Percentiles rank a stretch among this genome's conserved stretches.
Conservation (phyloP, 92 coral and sea anemone species). For the Siderastrea siderea region DNA sequence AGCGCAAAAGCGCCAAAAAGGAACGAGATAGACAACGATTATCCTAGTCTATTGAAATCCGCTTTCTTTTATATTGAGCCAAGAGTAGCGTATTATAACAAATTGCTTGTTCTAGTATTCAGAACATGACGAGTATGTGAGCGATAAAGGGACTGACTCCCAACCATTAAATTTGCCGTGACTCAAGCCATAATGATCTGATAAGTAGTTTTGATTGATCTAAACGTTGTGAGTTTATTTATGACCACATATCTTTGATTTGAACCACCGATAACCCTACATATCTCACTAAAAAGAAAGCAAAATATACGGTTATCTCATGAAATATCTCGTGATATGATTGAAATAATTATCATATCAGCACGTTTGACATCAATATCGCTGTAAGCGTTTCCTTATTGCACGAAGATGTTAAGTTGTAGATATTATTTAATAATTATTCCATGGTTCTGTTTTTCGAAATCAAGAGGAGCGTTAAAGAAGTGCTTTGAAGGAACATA, state of each 20-base stretch:
- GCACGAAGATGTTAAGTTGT: background rate
- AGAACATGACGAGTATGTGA: background rate
- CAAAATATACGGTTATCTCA: slow-evolving; percentile 27
- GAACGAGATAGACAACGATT: background rate
- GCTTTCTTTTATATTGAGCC: background rate
- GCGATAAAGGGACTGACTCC: background rate
- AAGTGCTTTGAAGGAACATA: background rate
- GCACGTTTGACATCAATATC: slow-evolving; percentile 42
- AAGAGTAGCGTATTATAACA: background rate
- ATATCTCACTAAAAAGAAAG: slow-evolving; percentile 13
- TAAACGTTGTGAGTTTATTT: slow-evolving; percentile 34
- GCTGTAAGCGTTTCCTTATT: slow-evolving; percentile 45
- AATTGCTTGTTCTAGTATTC: background rate
- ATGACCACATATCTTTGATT: slow-evolving; percentile 25
- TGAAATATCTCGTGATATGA: slow-evolving; percentile 34
- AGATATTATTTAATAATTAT: slow-evolving; percentile 12
- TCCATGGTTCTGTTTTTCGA: background rate
- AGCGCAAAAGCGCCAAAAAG: too few relatives aligned
- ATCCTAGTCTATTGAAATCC: background rate
- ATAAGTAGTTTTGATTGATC: slow-evolving; percentile 31
- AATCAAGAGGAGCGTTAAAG: background rate
- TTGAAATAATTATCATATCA: slow-evolving; percentile 48
- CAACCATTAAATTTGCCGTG: background rate
- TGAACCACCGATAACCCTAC: slow-evolving; percentile 39
- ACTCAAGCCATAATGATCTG: background rate